A percentile compares a stretch with the other conserved stretches of the same genome.
phyloP scores from a whole-genome alignment of 1,140 invertebrate species.

The Rhynchophorus ferrugineus region DNA sequence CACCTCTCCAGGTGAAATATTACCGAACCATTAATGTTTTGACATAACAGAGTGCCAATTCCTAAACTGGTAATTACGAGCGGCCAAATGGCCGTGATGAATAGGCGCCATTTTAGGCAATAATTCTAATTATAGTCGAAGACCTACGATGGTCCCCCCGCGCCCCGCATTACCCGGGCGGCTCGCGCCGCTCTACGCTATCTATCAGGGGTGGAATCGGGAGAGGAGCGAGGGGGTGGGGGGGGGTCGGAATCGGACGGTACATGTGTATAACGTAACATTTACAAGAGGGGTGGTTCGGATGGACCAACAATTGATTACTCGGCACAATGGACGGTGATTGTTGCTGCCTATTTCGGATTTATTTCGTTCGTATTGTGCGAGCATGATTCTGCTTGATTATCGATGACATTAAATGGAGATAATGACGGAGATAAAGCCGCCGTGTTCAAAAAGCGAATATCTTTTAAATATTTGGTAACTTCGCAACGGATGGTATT shows the following conservation, averaged over 20 bases:
- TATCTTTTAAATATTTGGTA: too few species aligned
- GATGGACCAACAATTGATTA: conserved; percentile 14
- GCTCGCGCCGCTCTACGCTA: too few species aligned
- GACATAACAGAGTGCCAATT: conserved; percentile 20
- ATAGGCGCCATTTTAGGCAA: conserved; percentile 22
- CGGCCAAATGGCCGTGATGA: conserved; percentile 17
- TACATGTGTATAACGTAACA: conserved; percentile 16
- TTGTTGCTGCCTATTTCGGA: neutral
- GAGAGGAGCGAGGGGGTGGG: conserved; percentile 3
- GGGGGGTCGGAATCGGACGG: too few species aligned
- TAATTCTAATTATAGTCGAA: conserved; percentile 24
- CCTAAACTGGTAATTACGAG: conserved; percentile 23
- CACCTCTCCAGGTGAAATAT: conserved; percentile 16
- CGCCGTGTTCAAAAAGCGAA: too few species aligned
- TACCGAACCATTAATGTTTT: conserved; percentile 10
- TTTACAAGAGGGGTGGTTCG: conserved; percentile 10
- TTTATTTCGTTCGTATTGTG: neutral
- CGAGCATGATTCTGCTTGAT: too few species aligned
- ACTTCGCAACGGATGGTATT: too few species aligned
- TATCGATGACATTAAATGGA: too few species aligned
- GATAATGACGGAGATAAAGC: too few species aligned
- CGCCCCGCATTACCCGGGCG: too few species aligned
- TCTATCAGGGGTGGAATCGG: conserved; percentile 18
- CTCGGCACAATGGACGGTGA: neutral
- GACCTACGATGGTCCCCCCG: neutral